Percentiles rank a stretch among this genome's conserved stretches.
Evolutionary conservation across 2,113 vertebrate genomes (phyloP).

Genomic region (Apodemus speciosus): DNA sequence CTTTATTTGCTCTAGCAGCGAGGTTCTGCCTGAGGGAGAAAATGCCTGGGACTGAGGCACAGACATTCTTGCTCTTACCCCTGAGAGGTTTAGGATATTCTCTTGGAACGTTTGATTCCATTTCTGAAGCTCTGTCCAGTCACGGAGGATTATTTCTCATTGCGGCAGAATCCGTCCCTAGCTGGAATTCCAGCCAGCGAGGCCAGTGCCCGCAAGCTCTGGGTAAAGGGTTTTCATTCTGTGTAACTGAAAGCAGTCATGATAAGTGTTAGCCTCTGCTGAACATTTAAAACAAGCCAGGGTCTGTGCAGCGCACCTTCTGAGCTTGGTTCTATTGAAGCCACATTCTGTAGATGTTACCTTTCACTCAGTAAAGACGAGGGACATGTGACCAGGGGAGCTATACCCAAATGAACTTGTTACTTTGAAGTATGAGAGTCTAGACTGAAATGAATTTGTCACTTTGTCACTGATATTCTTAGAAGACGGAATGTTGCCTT

Average conservation of each 20-base stretch:
- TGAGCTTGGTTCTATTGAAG: background rate
- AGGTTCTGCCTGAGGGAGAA: constrained; percentile 60
- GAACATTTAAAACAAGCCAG: background rate
- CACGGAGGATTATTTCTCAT: constrained; percentile 56
- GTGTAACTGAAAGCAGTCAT: background rate
- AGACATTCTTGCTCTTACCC: constrained; percentile 63
- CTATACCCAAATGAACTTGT: background rate
- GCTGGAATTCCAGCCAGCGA: constrained; percentile 29
- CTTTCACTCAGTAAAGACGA: background rate
- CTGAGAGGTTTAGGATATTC: constrained; percentile 12
- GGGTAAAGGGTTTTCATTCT: constrained; percentile 6
- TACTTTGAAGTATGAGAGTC: background rate
- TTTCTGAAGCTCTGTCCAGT: constrained; percentile 54
- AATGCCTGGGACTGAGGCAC: constrained; percentile 32
- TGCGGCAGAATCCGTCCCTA: constrained; percentile 56
- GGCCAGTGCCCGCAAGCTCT: background rate
- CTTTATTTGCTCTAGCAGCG: constrained; percentile 66
- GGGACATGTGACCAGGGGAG: background rate
- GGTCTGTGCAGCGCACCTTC: background rate
- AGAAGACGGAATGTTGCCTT: background rate
- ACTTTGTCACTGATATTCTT: background rate
- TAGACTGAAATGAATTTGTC: background rate
- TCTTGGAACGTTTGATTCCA: constrained; percentile 37
- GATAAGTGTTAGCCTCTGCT: background rate
- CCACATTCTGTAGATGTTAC: background rate